Percentiles rank a stretch among this genome's conserved stretches.
phyloP scores from a whole-genome alignment of 2,113 vertebrate genomes.

The Eulemur macaco region DNA sequence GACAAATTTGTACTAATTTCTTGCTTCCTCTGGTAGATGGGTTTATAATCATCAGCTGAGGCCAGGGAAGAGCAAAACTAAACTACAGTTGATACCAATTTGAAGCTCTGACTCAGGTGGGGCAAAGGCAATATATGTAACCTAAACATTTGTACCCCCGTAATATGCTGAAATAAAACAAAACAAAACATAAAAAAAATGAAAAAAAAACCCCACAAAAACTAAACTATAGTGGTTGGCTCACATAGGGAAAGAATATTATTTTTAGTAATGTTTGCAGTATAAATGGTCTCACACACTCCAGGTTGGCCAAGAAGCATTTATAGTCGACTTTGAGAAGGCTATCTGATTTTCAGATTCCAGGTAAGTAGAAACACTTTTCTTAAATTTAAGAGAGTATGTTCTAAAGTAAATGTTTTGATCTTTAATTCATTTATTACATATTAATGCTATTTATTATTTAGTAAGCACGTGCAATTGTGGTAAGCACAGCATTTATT shows the following conservation, averaged over 20 bases:
- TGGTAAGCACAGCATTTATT: neutral
- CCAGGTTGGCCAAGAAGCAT: neutral
- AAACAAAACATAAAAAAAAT: no score
- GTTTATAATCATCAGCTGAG: neutral
- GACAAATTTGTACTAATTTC: neutral
- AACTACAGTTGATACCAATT: neutral
- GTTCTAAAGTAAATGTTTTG: neutral
- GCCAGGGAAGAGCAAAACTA: neutral
- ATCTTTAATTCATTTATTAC: slow-evolving; percentile 27
- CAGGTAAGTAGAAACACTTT: neutral
- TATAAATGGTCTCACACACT: neutral
- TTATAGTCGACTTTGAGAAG: neutral
- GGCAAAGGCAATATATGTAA: no score
- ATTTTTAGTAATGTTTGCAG: neutral
- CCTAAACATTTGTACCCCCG: no score
- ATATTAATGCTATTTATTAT: neutral
- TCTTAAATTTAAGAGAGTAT: neutral
- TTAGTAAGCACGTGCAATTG: neutral
- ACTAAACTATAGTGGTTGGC: neutral
- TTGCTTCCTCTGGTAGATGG: neutral
- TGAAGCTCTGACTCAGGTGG: no score
- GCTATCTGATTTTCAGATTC: slow-evolving; percentile 15
- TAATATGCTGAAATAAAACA: no score
- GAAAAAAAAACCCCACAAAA: neutral
- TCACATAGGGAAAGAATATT: neutral